Percentiles rank a stretch among this genome's conserved stretches.
phyloP scores from a whole-genome alignment of 2,888 invertebrate species.

The Euplagia quadripunctaria region DNA sequence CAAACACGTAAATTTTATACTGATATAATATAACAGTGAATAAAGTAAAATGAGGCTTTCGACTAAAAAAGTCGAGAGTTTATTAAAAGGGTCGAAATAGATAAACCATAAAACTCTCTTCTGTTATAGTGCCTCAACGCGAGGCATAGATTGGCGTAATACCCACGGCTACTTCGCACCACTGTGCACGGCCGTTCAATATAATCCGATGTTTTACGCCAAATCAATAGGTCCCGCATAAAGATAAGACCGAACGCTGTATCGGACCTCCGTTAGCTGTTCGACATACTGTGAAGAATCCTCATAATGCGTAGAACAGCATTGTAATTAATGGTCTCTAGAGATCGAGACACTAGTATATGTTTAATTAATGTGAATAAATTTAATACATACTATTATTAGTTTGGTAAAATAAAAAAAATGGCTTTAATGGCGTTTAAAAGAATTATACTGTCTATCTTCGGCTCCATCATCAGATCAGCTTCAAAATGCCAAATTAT shows the following conservation, averaged over 20 bases:
- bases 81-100: constrained; percentile 14
- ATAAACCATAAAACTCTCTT: constrained; percentile 14
- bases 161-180: constrained; percentile 40
- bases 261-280: constrained; percentile 69
- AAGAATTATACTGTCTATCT: too few relatives aligned
- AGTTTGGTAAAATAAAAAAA: too few relatives aligned
- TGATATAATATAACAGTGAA: not conserved
- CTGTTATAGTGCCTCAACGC: constrained; percentile 9
- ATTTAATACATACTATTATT: too few relatives aligned
- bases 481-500: too few relatives aligned
- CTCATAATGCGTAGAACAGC: constrained; percentile 35
- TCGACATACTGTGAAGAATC: constrained; percentile 15
- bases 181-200: constrained; percentile 35
- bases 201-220: constrained; percentile 55
- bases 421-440: too few relatives aligned
- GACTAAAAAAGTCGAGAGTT: not conserved
- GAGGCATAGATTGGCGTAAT: constrained; percentile 6
- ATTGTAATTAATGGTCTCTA: not conserved
- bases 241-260: constrained; percentile 58
- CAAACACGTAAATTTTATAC: not conserved
- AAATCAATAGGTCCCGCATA: constrained; percentile 64
- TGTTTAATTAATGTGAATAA: not conserved
- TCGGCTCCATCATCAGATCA: too few relatives aligned
- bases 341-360: not conserved
- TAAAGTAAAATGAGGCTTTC: not conserved